Evolutionary conservation across 37 sponge, comb jelly and placozoan species (phyloP), one percentile per base, ranked within the genome.

Genomic region (Aphrocallistes beatrix): DNA sequence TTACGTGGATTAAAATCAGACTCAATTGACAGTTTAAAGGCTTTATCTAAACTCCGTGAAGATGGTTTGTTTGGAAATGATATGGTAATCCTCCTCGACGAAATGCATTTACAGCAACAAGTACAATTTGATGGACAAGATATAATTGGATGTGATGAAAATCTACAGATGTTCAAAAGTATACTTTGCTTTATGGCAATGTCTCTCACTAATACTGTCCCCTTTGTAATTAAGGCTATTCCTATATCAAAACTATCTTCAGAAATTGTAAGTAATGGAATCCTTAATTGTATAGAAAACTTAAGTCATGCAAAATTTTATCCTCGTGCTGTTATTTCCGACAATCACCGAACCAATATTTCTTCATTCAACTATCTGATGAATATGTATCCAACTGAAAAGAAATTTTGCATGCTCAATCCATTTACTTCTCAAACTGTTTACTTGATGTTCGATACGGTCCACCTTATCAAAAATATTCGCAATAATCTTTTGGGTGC

Each of bases 241-340:
- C 75, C 75, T 25, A 60, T 60, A 32, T 60, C 21, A 3, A 60
- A 19, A 19, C 8, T 60, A 30, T 60, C 75, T 3, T 60, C 75
- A 3, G n/a, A 60, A 60, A 60, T 60, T 60, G 75, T 19, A 60
- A 60, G 75, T 60, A 30, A 60, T 60, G 75, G 75, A 25, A 60
- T 60, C 75, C 75, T 28, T 19, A 60, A 60, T 60, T 60, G 75
- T 60, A 19, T 60, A 13, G 75, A 60, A 60, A 60, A 19, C 21
- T 60, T 60, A 60, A 60, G 17, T 30, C 8, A 60, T 60, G 25
- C 8, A 60, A 60, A 60, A 60, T 60, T 60, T 60, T 30, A 60
- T 60, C 75, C 75, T 60, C 21, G 75, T 60, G 75, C 75, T 60
- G 75, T 60, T 60, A 60, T 60, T 60, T 60, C 75, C n/a, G 75